Base-by-base conservation (phyloP, 2,888 invertebrate species). In the Carcina quercana region DNA sequence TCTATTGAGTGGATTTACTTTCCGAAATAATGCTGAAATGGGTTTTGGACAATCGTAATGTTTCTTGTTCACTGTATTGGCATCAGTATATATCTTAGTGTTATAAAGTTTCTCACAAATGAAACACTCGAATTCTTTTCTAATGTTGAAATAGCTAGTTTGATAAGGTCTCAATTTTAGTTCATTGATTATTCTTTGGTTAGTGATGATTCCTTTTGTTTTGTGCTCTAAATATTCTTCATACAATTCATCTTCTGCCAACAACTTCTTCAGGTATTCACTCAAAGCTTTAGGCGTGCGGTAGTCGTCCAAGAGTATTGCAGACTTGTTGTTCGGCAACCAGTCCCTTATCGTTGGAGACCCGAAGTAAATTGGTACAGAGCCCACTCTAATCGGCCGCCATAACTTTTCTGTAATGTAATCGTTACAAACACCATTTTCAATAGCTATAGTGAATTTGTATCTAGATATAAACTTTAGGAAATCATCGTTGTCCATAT, bases 361-460 rank as follows among this genome's bases (percentile, higher is more conserved):
- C 4, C 95, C 94, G 58, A 91, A 89, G 59, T 94, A 93, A 45
- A 95, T 87, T 2, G 95, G 95, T 13, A 95, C 86, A n/a, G 90
- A 87, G 1, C 95, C 95, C 5, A 90, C 87, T 37, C 89, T 87
- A 15, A 95, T 79, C 0, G 95, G 89, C 14, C 94, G 85, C 95
- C 95, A 95, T 45, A 93, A 84, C 62, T 95, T 95, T 65, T 95
- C 95, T 0, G 94, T 94, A 3, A 95, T 87, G 58, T 95, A 95
- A 75, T 95, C 95, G 13, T 91, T 82, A 64, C 95, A 95, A 3
- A 90, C 82, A 0, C 91, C 91, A 74, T 95, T 95, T 70, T 95
- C 95, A 56, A 94, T 89, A 1, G 94, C 88, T 41, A 95, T 74
- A n/a, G 91, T 87, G 64, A 94, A 95, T 67, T 94, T 94, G 59